Conservation (phyloP, 1,140 invertebrate genomes). For the Drosophila pectinifera region DNA sequence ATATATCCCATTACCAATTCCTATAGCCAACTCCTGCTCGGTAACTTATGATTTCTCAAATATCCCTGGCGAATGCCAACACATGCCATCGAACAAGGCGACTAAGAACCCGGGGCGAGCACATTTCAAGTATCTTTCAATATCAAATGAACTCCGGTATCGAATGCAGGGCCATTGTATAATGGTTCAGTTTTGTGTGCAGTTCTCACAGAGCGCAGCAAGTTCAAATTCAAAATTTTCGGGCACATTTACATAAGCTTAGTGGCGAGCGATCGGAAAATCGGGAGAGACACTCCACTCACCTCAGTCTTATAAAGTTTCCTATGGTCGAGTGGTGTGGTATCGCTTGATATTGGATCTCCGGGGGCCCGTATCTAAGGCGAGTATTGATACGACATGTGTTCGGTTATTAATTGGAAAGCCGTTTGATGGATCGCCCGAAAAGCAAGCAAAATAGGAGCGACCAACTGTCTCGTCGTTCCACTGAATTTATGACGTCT, state of each 20-base stretch:
- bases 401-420: conserved; percentile 72
- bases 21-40: conserved; percentile 18
- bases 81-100: conserved; percentile 44
- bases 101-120: conserved; percentile 9
- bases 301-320: conserved; percentile 85
- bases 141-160: conserved; percentile 53
- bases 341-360: conserved; percentile 57
- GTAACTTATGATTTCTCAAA: conserved; percentile 27
- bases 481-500: conserved; percentile 69
- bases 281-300: conserved; percentile 39
- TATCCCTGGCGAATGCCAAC: conserved; percentile 23
- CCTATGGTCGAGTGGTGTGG: conserved; percentile 61
- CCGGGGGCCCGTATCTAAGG: conserved; percentile 31
- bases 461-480: conserved; percentile 59
- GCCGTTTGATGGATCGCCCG: conserved; percentile 74
- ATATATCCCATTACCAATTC: conserved; percentile 35
- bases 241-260: conserved; percentile 75
- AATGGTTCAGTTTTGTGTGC: conserved; percentile 63
- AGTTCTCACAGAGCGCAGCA: conserved; percentile 59
- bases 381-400: conserved; percentile 51
- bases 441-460: conserved; percentile 45
- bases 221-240: conserved; percentile 41
- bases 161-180: conserved; percentile 53
- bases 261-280: conserved; percentile 19
- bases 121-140: conserved; percentile 26